Conservation (phyloP, 2,888 invertebrate species). For the Mechanitis mazaeus region DNA sequence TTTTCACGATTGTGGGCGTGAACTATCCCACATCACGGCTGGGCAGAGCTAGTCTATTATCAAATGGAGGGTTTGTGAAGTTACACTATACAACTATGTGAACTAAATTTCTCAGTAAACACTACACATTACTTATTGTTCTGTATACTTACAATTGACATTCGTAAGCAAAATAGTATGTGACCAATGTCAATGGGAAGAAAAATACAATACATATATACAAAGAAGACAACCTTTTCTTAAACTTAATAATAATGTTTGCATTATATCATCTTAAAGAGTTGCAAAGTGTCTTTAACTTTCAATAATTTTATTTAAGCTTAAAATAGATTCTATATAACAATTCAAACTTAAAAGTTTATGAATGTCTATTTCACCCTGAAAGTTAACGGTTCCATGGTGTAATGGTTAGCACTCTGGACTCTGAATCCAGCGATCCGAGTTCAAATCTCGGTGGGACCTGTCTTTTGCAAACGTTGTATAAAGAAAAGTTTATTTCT, state of each 20-base stretch:
- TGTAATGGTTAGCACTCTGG: conserved; percentile 79
- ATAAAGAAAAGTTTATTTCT: too few species aligned
- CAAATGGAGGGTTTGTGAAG: too few species aligned
- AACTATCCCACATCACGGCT: background rate
- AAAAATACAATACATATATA: too few species aligned
- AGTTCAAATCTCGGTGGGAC: conserved; percentile 89
- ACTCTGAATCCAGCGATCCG: conserved; percentile 87
- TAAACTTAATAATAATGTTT: too few species aligned
- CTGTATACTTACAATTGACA: background rate
- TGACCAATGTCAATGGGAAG: too few species aligned
- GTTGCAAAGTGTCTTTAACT: too few species aligned
- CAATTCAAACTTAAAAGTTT: background rate
- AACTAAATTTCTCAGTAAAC: background rate
- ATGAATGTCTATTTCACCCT: background rate
- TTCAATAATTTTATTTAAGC: too few species aligned
- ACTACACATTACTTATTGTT: background rate
- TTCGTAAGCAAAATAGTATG: background rate
- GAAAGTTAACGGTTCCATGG: conserved; percentile 63
- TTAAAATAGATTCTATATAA: too few species aligned
- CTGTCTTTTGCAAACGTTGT: conserved; percentile 32
- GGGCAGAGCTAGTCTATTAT: background rate
- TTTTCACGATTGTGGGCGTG: background rate
- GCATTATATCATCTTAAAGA: too few species aligned
- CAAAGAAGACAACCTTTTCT: too few species aligned
- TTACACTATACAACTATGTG: background rate